Conservation (phyloP, 2,888 invertebrate species). For the Noctua pronuba region DNA sequence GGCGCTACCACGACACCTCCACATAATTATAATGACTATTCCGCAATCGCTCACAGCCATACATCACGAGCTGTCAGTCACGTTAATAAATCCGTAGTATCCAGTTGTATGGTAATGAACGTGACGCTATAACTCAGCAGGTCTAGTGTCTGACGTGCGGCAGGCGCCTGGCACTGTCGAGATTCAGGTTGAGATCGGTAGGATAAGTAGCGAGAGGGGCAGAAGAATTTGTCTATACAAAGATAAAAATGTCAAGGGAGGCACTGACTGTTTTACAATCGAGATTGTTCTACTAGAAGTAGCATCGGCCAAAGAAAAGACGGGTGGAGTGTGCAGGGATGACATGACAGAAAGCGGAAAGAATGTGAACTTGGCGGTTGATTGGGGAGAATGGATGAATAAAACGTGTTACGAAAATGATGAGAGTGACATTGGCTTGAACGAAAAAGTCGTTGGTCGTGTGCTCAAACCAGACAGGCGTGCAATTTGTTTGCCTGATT, state of each 20-base stretch:
- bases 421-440: neutral
- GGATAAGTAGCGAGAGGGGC: no score
- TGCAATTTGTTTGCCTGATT: neutral
- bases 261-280: neutral
- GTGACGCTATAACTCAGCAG: constrained; percentile 23
- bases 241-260: neutral
- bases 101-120: constrained; percentile 45
- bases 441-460: neutral
- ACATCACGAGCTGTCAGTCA: neutral
- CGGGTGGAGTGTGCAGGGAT: neutral
- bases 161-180: constrained; percentile 36
- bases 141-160: constrained; percentile 1
- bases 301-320: no score
- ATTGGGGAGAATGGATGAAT: neutral
- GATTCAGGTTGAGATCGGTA: no score
- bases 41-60: neutral
- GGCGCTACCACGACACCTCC: neutral
- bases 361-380: neutral
- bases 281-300: neutral
- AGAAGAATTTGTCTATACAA: constrained; percentile 17
- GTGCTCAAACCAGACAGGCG: neutral
- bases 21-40: neutral
- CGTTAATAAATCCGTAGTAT: constrained; percentile 20
- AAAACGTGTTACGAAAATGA: neutral
- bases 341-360: no score